Conservation (phyloP, 2,113 vertebrate genomes). For the Macquaria australasica region DNA sequence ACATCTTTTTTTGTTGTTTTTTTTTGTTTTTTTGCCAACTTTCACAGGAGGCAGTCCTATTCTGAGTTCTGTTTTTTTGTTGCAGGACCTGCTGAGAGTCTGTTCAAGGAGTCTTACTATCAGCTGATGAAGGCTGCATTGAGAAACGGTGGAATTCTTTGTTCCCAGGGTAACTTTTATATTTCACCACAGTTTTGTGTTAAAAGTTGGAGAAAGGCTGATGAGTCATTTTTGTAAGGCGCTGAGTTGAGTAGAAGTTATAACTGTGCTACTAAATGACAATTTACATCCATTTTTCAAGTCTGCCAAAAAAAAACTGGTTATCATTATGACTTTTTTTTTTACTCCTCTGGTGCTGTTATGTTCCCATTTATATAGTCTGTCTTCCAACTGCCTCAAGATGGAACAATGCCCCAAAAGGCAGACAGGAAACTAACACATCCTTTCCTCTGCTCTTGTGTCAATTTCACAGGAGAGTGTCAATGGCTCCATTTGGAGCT, state of each 20-base stretch:
- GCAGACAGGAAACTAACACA: slow-evolving; percentile 1
- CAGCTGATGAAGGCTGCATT: slow-evolving; percentile 97
- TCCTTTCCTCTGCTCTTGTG: slow-evolving; percentile 15
- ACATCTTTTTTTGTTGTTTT: no score
- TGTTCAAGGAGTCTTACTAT: slow-evolving; percentile 98
- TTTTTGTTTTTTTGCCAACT: not conserved
- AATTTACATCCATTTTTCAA: not conserved
- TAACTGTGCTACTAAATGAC: not conserved
- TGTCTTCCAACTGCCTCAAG: not conserved
- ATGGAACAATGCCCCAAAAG: not conserved
- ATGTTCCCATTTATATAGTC: not conserved
- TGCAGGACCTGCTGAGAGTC: slow-evolving; percentile 94
- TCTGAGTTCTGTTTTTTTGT: not conserved
- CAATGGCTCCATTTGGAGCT: slow-evolving; percentile 98
- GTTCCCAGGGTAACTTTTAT: slow-evolving; percentile 92
- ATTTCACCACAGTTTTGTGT: not conserved
- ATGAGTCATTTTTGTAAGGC: not conserved
- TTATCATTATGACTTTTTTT: not conserved
- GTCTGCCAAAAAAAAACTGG: not conserved
- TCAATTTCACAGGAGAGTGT: slow-evolving; percentile 89
- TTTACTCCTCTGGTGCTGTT: not conserved
- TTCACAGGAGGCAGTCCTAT: rapidly evolving
- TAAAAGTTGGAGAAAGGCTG: not conserved
- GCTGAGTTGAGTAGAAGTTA: not conserved
- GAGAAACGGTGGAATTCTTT: slow-evolving; percentile 93